Percentiles rank a stretch among this genome's conserved stretches.
phyloP scores from a whole-genome alignment of 2,888 invertebrate species.

The Limnephilus auricula region DNA sequence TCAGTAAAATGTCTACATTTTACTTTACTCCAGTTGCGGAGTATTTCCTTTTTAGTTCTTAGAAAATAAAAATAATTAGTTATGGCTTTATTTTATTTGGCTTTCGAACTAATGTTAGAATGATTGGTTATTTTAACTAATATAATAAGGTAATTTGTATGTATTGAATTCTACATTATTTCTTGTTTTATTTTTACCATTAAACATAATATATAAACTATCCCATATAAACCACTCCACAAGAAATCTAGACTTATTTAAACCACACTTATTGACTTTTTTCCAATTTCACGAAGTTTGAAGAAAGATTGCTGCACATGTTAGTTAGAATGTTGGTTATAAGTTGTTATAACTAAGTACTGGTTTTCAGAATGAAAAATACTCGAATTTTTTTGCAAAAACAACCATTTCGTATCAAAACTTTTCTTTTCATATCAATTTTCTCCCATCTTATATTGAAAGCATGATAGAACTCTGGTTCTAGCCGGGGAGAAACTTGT shows the following conservation, averaged over 20 bases:
- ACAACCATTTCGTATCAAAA: background rate
- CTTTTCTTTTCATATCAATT: background rate
- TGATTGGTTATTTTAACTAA: constrained; percentile 11
- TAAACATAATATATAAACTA: background rate
- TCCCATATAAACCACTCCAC: background rate
- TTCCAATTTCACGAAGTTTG: too few species aligned
- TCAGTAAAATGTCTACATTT: constrained; percentile 27
- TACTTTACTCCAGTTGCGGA: background rate
- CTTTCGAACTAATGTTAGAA: background rate
- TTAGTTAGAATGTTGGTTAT: background rate
- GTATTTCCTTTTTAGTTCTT: constrained; percentile 15
- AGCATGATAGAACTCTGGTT: background rate
- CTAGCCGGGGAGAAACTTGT: background rate
- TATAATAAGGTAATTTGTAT: background rate
- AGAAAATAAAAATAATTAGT: constrained; percentile 5
- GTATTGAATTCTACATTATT: background rate
- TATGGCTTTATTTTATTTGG: background rate
- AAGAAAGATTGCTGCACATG: too few species aligned
- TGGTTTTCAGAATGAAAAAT: background rate
- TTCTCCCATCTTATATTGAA: background rate
- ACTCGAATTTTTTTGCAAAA: background rate
- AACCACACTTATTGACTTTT: background rate
- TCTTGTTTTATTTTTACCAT: background rate
- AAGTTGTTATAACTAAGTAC: background rate
- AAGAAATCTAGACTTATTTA: background rate